These are phyloP conservation scores for Gephyroberyx darwinii DNA, from an alignment of 2,797 vertebrate species.

Conservation along the genomic window DNA sequence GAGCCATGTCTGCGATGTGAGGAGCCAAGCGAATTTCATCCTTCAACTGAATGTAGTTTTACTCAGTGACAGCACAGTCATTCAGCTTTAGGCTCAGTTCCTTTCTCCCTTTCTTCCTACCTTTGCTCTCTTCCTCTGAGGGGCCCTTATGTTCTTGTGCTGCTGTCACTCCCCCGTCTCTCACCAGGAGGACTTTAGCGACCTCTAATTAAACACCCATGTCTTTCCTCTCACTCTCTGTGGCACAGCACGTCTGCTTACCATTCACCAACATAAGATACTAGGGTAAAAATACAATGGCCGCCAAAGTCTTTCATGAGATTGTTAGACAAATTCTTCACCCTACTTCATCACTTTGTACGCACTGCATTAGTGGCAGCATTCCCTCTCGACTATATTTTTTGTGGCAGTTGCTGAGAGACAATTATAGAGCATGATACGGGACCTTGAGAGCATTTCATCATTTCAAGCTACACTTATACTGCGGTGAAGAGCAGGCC, in stretches of 20 bases:
- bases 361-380: background rate
- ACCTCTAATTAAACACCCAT: slow-evolving; percentile 43
- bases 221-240: slow-evolving; percentile 21
- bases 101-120: slow-evolving; percentile 25
- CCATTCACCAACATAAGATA: slow-evolving; percentile 37
- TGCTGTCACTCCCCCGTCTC: slow-evolving; percentile 39
- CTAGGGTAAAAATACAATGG: background rate
- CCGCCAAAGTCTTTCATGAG: background rate
- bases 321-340: background rate
- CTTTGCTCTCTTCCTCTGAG: slow-evolving; percentile 37
- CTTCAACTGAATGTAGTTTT: slow-evolving; percentile 39
- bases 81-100: slow-evolving; percentile 20
- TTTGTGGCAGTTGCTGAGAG: background rate
- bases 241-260: slow-evolving; percentile 16
- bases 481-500: background rate
- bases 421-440: background rate
- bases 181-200: slow-evolving; percentile 27
- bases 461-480: background rate
- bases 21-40: slow-evolving; percentile 42
- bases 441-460: background rate
- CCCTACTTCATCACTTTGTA: background rate
- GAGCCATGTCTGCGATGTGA: slow-evolving; percentile 41
- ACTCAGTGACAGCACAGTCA: slow-evolving; percentile 32
- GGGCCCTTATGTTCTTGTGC: slow-evolving; percentile 27
- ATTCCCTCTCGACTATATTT: background rate